Base-by-base conservation (phyloP, 2,797 vertebrate genomes). In the Lepidocolaptes lacrymiger region DNA sequence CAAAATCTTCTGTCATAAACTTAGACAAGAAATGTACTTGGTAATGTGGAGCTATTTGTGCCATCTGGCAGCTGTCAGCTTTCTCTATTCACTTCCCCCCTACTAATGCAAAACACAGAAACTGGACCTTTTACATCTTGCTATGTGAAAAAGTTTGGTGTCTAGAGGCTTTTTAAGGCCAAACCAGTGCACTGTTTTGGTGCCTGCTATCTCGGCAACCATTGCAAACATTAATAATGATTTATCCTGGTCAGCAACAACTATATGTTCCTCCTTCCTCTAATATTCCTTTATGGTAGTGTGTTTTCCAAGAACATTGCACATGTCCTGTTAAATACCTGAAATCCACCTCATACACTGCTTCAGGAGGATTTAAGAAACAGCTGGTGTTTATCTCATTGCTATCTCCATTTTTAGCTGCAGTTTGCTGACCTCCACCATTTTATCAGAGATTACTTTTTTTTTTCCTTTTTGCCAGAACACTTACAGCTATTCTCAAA, bases 11-110 rank as follows among this genome's bases (percentile, higher is more conserved):
- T 94, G 91, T 68, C 95, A 92, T 73, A 95, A 97, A 92, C 93
- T 93, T 92, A 96, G 54, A 46, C 74, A 68, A 91, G 92, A 94
- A 96, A 95, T 83, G 79, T 91, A 62, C 85, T 94, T 90, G 95
- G 95, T 94, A 95, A 95, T 93, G 90, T 93, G 84, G 52, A 97
- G 86, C 55, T 90, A 81, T 96, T 92, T 93, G 87, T 97, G 96
- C 97, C 97, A 97, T 97, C 96, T 97, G 97, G 96, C 89, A 97
- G 85, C 95, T 96, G 92, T 96, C 95, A 96, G 71, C 83, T 95
- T 97, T 96, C 89, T 94, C 85, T 96, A 28, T 95, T 95, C 94
- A 71, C 64, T 91, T 91, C 91, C 62, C 88, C 79, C 92, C 58
- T 91, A 17, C 95, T 97, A 97, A 96, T 95, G 95, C 91, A 95